Evolutionary conservation across 2,888 invertebrate genomes (phyloP), one percentile per base, ranked within the genome.

Genomic region (Sesia apiformis): DNA sequence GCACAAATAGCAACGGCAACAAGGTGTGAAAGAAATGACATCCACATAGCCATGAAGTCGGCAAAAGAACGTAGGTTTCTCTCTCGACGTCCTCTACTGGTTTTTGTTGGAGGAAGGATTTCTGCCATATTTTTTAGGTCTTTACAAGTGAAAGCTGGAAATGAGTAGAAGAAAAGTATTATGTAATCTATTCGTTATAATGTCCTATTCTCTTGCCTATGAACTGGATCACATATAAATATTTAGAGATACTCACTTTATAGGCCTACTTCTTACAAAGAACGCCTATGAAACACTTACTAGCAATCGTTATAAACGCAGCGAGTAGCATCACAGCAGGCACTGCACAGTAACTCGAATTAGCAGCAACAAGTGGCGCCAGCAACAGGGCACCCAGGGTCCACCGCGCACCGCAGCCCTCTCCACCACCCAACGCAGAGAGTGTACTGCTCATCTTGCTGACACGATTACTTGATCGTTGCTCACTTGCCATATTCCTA

Each of bases 1-100:
- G 92, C 92, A 63, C 92, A 92, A 0, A 92, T 91, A 0, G 92
- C 92, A 38, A 91, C 90, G 1, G 92, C 92, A 38, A 91, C 91
- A 59, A 92, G 66, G 62, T 91, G 90, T 2, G 91, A 90, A 40
- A 92, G 81, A 62, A 92, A 90, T 39, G 87, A 84, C 78, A 91
- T 83, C 93, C 93, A 93, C 74, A 91, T 85, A 4, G 89, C 85
- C 78, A 91, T 85, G 66, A 92, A 92, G 65, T 91, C 90, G 5
- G 90, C 80, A 54, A 91, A 84, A 5, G 91, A 91, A 4, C 87
- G 78, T 38, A 90, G 59, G 63, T 90, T 90, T 56, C 91, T 75
- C 58, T 88, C 83, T 2, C 84, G 77, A 42, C 86, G 79, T 42
- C 81, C 85, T 63, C 83, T 67, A 3, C 77, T 64, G 8, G 84